Evolutionary conservation across 2,888 invertebrate genomes (phyloP), one percentile per base, ranked within the genome.

Genomic region (Cosmopolites sordidus): DNA sequence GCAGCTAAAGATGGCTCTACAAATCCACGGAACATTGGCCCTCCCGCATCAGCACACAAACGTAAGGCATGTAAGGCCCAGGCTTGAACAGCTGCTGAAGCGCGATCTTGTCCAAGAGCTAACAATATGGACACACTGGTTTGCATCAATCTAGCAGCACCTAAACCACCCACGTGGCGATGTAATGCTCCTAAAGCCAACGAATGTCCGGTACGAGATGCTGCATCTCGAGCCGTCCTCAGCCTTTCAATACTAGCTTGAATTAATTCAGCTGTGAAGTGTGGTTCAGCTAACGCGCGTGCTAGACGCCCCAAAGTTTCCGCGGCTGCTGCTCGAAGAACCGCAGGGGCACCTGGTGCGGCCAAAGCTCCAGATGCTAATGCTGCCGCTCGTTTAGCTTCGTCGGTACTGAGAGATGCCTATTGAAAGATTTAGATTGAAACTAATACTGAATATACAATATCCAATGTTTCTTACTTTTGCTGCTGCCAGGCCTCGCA

Each of bases 11-110:
- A 89, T 0, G 95, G 92, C 69, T 99, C 98, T 14, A 98, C 96
- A 74, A 95, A 99, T 17, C 92, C 86, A 16, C 97, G 83, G 78
- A 99, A 99, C 95, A 99, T 97, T 0, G 99, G 98, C 0, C 99
- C 99, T 1, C 98, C 96, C 0, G 97, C 96, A 74, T 98, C 97
- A 2, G 95, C 96, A 55, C 99, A 90, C 58, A 98, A 80, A 0
- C 95, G 91, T 16, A 99, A 76, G 0, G 98, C 96, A 76, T 98
- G 95, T 11, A 99, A 77, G 0, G 98, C 89, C 98, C 98, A 99
- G 27, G 95, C 91, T 82, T 98, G 98, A n/a, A 97, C 91, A 58
- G 94, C 89, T 0, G 94, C 91, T 18, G 94, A 91, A 0, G 92
- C 87, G 48, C 86, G 83, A 71, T 98, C 98, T 74, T 97, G 96